Evolutionary conservation across 2,797 vertebrate species (phyloP).

Genomic region (Astyanax mexicanus): DNA sequence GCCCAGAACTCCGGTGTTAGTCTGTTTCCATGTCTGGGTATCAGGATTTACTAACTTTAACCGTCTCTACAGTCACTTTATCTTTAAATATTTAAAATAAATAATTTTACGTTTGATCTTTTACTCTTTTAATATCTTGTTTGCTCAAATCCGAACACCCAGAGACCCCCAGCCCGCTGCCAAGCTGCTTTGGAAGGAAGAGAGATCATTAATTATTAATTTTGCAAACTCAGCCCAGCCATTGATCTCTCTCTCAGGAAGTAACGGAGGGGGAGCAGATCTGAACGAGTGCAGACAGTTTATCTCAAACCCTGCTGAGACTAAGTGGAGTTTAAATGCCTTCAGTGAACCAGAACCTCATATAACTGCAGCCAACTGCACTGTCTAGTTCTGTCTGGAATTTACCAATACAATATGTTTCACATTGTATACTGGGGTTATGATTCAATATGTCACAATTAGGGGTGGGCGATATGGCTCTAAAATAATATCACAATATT

Average conservation of each 20-base stretch:
- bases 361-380: not conserved
- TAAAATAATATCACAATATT: no score
- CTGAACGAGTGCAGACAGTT: not conserved
- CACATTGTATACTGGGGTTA: no score
- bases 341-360: not conserved
- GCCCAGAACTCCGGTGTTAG: no score
- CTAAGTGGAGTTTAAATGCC: not conserved
- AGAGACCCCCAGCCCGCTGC: not conserved
- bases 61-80: no score
- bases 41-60: no score
- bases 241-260: not conserved
- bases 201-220: slow-evolving; percentile 10
- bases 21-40: no score
- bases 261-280: not conserved
- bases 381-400: no score
- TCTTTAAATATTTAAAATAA: no score
- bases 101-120: not conserved
- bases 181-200: not conserved
- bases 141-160: not conserved
- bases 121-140: not conserved
- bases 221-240: not conserved
- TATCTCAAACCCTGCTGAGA: not conserved
- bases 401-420: no score
- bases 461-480: no score
- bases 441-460: no score